Conservation (phyloP, 2,113 vertebrate genomes). For the Hyaena hyaena region DNA sequence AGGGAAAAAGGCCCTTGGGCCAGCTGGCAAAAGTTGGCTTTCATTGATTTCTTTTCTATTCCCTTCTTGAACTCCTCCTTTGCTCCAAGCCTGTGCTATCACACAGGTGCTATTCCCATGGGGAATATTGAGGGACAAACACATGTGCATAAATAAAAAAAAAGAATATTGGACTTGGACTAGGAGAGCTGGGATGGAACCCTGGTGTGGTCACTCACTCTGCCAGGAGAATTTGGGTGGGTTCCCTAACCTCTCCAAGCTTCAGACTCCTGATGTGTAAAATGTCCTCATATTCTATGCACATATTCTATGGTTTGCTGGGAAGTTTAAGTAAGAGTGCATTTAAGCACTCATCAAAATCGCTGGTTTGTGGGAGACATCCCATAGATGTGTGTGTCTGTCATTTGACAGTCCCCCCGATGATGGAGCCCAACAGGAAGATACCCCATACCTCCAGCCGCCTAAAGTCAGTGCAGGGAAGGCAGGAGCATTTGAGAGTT, state of each 20-base stretch:
- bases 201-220: neutral
- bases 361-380: neutral
- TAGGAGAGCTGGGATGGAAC: neutral
- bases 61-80: neutral
- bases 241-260: neutral
- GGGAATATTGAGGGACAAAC: neutral
- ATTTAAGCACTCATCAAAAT: neutral
- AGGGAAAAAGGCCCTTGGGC: neutral
- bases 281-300: neutral
- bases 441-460: neutral
- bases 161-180: neutral
- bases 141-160: neutral
- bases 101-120: too few species aligned
- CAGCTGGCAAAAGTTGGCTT: neutral
- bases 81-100: neutral
- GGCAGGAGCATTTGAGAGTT: neutral
- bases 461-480: rapidly evolving
- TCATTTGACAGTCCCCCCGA: neutral
- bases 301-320: neutral
- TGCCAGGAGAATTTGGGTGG: neutral
- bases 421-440: neutral
- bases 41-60: neutral
- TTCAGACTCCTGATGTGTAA: neutral
- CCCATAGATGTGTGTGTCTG: neutral
- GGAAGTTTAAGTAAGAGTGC: neutral